These are phyloP conservation scores for Coreoperca whiteheadi DNA, from an alignment of 2,113 vertebrate genomes.

Conservation along the genomic window DNA sequence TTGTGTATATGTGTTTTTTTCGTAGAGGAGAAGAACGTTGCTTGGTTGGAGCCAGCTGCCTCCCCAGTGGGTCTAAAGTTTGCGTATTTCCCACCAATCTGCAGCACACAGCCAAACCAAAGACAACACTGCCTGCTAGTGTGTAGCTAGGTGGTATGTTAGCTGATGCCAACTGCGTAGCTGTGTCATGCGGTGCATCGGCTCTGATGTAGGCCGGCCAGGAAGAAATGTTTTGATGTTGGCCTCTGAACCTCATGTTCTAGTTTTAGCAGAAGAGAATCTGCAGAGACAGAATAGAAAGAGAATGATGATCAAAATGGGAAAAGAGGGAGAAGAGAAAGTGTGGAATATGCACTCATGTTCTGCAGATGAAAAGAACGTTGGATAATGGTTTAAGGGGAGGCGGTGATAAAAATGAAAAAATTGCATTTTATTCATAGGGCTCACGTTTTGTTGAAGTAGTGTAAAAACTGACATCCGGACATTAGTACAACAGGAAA, in stretches of 20 bases:
- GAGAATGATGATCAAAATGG: conserved; percentile 9
- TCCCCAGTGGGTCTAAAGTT: conserved; percentile 75
- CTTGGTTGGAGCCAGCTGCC: conserved; percentile 68
- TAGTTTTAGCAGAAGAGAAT: conserved; percentile 33
- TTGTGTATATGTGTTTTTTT: neutral
- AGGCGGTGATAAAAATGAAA: conserved; percentile 50
- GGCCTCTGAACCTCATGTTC: conserved; percentile 22
- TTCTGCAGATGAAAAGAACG: conserved; percentile 41
- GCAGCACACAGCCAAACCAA: conserved; percentile 50
- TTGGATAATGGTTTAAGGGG: conserved; percentile 31
- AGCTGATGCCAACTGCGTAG: conserved; percentile 40
- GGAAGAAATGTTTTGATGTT: conserved; percentile 32
- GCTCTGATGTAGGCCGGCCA: conserved; percentile 27
- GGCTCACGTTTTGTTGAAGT: neutral
- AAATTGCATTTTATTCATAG: conserved; percentile 44
- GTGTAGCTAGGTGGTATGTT: conserved; percentile 44
- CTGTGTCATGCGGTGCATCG: conserved; percentile 31
- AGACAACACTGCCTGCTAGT: conserved; percentile 41
- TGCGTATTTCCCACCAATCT: conserved; percentile 77
- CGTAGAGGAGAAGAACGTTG: conserved; percentile 43
- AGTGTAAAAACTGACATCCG: neutral
- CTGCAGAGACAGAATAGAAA: conserved; percentile 4
- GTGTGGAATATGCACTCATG: conserved; percentile 6
- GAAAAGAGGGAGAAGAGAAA: neutral
- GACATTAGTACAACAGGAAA: neutral